Evolutionary conservation across 2,113 vertebrate species (phyloP), one percentile per base, ranked within the genome.

Genomic region (Vidua macroura): DNA sequence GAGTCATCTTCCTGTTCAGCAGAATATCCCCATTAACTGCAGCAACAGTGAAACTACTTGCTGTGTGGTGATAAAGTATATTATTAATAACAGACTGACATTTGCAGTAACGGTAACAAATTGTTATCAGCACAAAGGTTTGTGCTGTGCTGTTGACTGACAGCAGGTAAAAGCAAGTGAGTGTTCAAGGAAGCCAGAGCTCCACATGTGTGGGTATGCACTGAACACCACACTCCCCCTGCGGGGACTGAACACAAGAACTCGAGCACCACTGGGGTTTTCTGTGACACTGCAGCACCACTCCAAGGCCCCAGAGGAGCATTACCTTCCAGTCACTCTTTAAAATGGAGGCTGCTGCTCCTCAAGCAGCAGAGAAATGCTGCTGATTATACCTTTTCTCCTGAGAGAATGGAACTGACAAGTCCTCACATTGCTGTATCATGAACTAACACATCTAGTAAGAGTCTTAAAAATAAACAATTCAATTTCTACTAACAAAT

Each of bases 171-270:
- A 44, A 63, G 75, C 63, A n/a, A 13, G 22, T 1, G 53, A 30
- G n/a, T 6, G 48, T 4, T 20, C 20, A 37, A 53, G 52, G 20
- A 13, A 76, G 58, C 2, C 69, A 0, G 3, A n/a, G 51, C 10
- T 62, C 55, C 78, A 22, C 1, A 0, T 0, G 18, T 9, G 19
- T 2, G 4, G 33, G 8, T 2, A 6, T 1, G 1, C 13, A 39
- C 27, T n/a, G 72, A 60, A 21, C 9, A 46, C 4, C 24, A 15
- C 25, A 12, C 37, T 68, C 35, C 58, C 73, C 39, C 48, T 4
- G 7, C 1, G 31, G 28, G 23, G 16, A 30, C 19, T 28, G 35
- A 21, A 10, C 74, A 24, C 3, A 24, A 5, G 44, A 1, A 7
- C 27, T 10, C 4, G 2, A 4, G 43, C 74, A 9, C 2, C 24